Evolutionary conservation across 2,113 vertebrate genomes (phyloP).

Genomic region (Toxostoma redivivum): DNA sequence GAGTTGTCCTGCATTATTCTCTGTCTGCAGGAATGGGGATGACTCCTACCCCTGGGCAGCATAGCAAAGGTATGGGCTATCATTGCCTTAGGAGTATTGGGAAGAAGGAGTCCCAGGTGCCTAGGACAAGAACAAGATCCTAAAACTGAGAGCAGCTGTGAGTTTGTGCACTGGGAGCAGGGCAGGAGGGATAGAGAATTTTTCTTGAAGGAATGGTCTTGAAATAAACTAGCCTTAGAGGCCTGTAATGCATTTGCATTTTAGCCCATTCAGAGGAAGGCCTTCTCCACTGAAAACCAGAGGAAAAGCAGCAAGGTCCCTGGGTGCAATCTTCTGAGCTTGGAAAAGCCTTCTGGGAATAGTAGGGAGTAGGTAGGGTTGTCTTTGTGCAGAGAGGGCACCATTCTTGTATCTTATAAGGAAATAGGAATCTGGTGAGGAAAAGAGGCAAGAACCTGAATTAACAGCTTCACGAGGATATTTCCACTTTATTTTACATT

Average conservation of each 20-base stretch:
- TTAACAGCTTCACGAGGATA: not conserved
- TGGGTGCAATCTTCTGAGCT: not conserved
- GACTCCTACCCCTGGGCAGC: not conserved
- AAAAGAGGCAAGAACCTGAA: not conserved
- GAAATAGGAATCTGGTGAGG: not conserved
- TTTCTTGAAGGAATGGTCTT: not conserved
- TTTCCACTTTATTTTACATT: conserved; percentile 27
- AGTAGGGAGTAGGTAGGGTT: not conserved
- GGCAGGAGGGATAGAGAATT: not conserved
- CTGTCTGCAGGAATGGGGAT: not conserved
- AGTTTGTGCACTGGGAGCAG: not conserved
- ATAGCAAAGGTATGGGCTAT: not conserved
- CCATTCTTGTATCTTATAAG: not conserved
- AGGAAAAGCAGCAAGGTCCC: not conserved
- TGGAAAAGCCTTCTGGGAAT: not conserved
- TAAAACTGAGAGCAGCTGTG: not conserved
- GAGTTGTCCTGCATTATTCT: not conserved
- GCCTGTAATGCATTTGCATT: not conserved
- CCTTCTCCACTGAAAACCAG: not conserved
- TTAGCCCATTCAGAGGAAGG: not conserved
- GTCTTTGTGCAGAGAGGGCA: not conserved
- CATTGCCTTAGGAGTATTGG: not conserved
- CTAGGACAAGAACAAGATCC: not conserved
- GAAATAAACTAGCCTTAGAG: not conserved
- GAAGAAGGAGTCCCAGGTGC: not conserved